Evolutionary conservation across 2,888 invertebrate genomes (phyloP).

Genomic region (Ypsolopha scabrella): DNA sequence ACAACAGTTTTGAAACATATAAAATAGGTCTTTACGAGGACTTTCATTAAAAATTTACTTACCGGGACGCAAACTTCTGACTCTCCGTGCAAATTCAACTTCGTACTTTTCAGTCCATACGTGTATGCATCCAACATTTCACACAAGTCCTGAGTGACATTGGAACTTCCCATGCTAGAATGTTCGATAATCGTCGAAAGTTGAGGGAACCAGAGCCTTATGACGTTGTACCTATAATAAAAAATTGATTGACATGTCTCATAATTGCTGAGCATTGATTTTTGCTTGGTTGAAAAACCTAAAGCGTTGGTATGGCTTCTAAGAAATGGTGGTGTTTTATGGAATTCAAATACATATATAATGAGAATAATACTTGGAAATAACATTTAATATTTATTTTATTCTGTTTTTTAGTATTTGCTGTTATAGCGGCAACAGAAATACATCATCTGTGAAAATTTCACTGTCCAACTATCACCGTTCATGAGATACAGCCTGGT

Average conservation of each 20-base stretch:
- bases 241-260: neutral
- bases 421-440: too few species aligned
- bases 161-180: constrained; percentile 19
- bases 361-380: neutral
- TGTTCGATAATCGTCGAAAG: constrained; percentile 54
- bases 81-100: constrained; percentile 15
- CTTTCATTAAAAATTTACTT: too few species aligned
- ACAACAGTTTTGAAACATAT: too few species aligned
- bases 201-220: constrained; percentile 56
- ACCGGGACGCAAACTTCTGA: constrained; percentile 36
- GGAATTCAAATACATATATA: neutral
- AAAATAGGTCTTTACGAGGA: too few species aligned
- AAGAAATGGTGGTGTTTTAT: neutral
- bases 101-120: constrained; percentile 16
- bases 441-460: too few species aligned
- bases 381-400: neutral
- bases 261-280: too few species aligned
- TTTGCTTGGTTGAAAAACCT: too few species aligned
- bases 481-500: too few species aligned
- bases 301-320: too few species aligned
- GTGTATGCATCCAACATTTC: constrained; percentile 47
- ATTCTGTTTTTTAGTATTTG: neutral
- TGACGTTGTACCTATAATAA: constrained; percentile 39
- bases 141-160: constrained; percentile 34
- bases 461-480: too few species aligned